Conservation (phyloP, 2,797 vertebrate genomes). For the Sebastes nivosus region DNA sequence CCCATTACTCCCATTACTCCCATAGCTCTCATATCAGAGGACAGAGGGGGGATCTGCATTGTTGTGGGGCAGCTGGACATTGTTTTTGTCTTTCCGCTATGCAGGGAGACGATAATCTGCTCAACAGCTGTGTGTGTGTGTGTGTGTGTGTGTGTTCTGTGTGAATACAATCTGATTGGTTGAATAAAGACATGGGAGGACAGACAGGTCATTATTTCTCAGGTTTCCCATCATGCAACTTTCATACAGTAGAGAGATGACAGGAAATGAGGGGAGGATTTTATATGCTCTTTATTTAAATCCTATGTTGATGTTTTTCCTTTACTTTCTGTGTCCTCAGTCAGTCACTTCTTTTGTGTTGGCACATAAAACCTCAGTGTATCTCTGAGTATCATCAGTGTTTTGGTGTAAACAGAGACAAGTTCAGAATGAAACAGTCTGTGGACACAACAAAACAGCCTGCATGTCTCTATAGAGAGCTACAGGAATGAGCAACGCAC, state of each 20-base stretch:
- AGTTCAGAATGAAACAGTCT: neutral
- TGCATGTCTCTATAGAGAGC: neutral
- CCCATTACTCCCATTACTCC: conserved; percentile 3
- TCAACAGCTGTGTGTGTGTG: conserved; percentile 25
- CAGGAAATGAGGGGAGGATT: neutral
- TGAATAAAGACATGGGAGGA: neutral
- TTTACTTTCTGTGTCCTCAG: neutral
- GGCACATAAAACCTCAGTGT: neutral
- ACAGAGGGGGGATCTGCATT: conserved; percentile 35
- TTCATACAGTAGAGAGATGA: too few species aligned
- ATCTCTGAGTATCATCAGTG: neutral
- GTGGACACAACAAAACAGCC: neutral
- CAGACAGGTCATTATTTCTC: neutral
- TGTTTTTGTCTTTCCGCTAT: conserved; percentile 49
- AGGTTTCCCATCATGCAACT: neutral
- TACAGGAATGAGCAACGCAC: too few species aligned
- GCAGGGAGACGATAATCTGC: conserved; percentile 15
- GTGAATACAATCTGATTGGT: neutral
- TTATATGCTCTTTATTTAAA: neutral
- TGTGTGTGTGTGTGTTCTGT: neutral
- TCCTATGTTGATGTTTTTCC: neutral
- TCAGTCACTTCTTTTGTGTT: neutral
- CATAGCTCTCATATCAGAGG: conserved; percentile 36
- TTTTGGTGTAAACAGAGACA: neutral
- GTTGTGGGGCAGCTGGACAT: conserved; percentile 71